Percentiles rank a stretch among this genome's conserved stretches.
Evolutionary conservation across 1,140 invertebrate species (phyloP).

Genomic region (Aphelinus certus): DNA sequence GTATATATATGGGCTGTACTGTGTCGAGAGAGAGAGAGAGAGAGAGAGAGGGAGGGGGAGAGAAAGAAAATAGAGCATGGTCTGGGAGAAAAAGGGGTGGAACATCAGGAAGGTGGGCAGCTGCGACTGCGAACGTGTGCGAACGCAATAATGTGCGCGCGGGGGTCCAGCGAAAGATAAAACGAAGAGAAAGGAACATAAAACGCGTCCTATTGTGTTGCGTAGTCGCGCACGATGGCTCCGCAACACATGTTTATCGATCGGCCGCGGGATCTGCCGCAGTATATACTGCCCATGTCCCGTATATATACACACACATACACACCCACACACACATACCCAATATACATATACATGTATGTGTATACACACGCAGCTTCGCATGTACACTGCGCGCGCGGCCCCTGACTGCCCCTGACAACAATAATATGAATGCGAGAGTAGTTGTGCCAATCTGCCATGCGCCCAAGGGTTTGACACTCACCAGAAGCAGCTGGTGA

Average conservation of each 20-base stretch:
- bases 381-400: conserved; percentile 31
- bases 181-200: not conserved
- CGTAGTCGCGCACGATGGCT: conserved; percentile 22
- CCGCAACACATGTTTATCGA: conserved; percentile 52
- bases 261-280: conserved; percentile 53
- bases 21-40: too few relatives aligned
- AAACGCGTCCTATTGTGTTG: not conserved
- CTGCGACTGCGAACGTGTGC: not conserved
- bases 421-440: not conserved
- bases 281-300: conserved; percentile 38
- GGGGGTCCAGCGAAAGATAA: not conserved
- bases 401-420: not conserved
- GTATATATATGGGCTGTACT: too few relatives aligned
- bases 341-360: not conserved
- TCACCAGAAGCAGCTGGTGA: conserved; percentile 69
- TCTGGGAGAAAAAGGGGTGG: not conserved
- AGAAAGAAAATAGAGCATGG: not conserved
- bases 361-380: not conserved
- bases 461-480: conserved; percentile 12
- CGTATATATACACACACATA: too few relatives aligned
- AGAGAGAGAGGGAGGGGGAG: not conserved
- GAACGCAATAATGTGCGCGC: too few relatives aligned
- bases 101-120: not conserved
- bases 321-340: not conserved
- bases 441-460: not conserved